Evolutionary conservation across 2,113 vertebrate genomes (phyloP).

Genomic region (Cyrtonyx montezumae): DNA sequence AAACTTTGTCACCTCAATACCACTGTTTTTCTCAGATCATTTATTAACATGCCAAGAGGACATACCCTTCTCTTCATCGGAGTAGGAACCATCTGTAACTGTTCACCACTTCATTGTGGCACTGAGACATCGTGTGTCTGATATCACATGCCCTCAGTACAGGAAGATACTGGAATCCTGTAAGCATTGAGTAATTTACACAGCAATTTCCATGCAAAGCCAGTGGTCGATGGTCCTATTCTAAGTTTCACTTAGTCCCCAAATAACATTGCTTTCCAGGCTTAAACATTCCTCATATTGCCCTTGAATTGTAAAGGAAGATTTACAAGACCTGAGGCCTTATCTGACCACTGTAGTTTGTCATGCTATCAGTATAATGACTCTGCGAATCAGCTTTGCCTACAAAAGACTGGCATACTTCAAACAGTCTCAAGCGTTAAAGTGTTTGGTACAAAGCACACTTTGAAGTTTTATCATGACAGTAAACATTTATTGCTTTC

Average conservation of each 20-base stretch:
- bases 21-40: neutral
- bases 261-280: neutral
- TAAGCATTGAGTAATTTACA: neutral
- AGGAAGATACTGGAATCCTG: neutral
- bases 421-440: neutral
- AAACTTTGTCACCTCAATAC: neutral
- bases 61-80: neutral
- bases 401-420: neutral
- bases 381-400: neutral
- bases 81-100: neutral
- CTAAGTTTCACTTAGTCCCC: neutral
- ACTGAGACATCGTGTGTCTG: too few relatives aligned
- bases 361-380: neutral
- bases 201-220: rapidly evolving
- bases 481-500: conserved; percentile 28
- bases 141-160: neutral
- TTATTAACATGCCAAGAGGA: neutral
- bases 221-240: neutral
- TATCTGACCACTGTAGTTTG: neutral
- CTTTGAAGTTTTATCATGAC: conserved; percentile 45
- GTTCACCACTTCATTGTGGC: neutral
- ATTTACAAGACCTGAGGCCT: neutral
- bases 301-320: neutral
- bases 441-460: conserved; percentile 27
- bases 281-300: neutral